phyloP scores from a whole-genome alignment of 2,113 vertebrate genomes.

The Butorides virescens region DNA sequence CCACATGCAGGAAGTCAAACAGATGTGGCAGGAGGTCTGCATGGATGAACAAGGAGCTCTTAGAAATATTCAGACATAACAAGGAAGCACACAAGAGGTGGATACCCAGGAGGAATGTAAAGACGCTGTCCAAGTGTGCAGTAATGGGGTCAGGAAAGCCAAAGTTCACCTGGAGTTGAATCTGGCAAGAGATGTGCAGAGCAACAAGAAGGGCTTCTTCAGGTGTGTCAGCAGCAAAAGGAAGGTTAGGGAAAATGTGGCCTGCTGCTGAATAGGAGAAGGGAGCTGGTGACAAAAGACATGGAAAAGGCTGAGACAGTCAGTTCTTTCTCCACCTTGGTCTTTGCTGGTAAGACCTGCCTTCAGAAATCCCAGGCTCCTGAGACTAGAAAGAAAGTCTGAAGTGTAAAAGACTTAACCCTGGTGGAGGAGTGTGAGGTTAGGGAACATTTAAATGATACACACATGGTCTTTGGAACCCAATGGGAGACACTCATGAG shows the following conservation, averaged over 20 bases:
- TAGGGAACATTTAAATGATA: not conserved
- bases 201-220: not conserved
- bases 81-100: not conserved
- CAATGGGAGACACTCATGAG: rapidly evolving
- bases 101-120: too few relatives aligned
- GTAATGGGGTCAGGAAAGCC: not conserved
- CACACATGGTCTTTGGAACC: not conserved
- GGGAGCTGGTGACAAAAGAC: not conserved
- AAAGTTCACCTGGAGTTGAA: not conserved
- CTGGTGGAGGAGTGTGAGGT: not conserved
- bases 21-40: not conserved
- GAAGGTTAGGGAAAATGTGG: not conserved
- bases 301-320: not conserved
- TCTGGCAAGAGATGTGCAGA: not conserved
- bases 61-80: not conserved
- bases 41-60: not conserved
- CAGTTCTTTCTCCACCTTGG: not conserved
- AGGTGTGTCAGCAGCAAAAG: not conserved
- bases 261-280: not conserved
- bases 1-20: not conserved
- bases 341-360: not conserved
- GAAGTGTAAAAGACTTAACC: not conserved
- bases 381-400: not conserved
- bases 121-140: not conserved
- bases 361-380: not conserved